phyloP scores from a whole-genome alignment of 2,113 vertebrate species.

The Casuarius casuarius region DNA sequence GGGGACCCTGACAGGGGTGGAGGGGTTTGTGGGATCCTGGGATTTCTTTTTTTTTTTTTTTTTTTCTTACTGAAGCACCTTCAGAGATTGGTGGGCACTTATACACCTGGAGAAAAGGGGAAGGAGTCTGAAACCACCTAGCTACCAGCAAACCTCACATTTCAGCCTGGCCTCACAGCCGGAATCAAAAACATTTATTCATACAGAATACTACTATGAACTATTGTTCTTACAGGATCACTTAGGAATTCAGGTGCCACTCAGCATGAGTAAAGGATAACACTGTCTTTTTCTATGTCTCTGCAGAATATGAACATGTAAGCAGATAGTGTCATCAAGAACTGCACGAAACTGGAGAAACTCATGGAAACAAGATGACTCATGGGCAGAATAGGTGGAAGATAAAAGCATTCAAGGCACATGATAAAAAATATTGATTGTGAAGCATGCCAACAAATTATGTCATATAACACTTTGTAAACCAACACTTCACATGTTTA shows the following conservation, averaged over 20 bases:
- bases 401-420: not conserved
- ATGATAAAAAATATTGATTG: not conserved
- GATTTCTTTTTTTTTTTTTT: not conserved
- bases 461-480: not conserved
- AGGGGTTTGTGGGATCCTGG: not conserved
- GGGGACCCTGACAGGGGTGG: not conserved
- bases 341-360: rapidly evolving
- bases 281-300: not conserved
- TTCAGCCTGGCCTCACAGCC: not conserved
- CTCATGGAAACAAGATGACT: not conserved
- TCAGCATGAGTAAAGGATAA: not conserved
- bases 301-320: not conserved
- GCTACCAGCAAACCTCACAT: not conserved
- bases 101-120: not conserved
- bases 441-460: not conserved
- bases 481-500: not conserved
- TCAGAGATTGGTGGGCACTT: not conserved
- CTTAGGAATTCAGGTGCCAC: not conserved
- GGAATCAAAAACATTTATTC: not conserved
- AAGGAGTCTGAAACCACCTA: not conserved
- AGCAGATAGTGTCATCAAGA: not conserved
- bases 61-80: not conserved
- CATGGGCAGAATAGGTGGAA: not conserved
- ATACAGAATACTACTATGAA: not conserved
- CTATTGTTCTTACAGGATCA: not conserved